A percentile compares a stretch with the other conserved stretches of the same genome.
Conservation (phyloP, 2,797 vertebrate species). For the Peromyscus attwateri region DNA sequence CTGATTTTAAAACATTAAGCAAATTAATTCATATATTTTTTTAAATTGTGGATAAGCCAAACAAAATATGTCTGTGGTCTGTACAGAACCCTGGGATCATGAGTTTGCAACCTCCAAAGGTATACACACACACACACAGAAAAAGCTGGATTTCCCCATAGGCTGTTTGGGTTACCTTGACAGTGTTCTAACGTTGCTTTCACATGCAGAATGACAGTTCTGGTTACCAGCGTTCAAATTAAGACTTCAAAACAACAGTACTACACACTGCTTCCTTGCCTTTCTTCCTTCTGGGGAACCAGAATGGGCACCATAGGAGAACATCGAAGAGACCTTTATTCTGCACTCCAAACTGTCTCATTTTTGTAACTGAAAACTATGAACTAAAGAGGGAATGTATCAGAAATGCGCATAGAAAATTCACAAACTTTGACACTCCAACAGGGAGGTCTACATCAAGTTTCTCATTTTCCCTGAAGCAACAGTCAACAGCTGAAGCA, state of each 20-base stretch:
- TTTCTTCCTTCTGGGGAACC: neutral
- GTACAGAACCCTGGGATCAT: neutral
- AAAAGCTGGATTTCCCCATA: neutral
- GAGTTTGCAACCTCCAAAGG: neutral
- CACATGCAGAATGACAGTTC: neutral
- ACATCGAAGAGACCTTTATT: neutral
- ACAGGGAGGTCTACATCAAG: neutral
- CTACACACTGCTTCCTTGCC: neutral
- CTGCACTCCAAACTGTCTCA: neutral
- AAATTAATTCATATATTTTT: neutral
- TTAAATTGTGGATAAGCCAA: slow-evolving; percentile 6
- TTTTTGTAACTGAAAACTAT: neutral
- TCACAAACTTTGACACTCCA: neutral
- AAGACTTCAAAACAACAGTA: neutral
- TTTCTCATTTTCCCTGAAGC: slow-evolving; percentile 7
- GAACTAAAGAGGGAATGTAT: neutral
- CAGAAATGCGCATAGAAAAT: neutral
- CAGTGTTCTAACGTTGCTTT: neutral
- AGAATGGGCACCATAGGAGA: neutral
- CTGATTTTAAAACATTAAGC: slow-evolving; percentile 21
- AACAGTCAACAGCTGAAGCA: neutral
- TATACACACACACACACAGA: neutral
- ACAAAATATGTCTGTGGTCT: neutral
- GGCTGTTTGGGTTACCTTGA: neutral
- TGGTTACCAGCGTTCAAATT: neutral